Evolutionary conservation across 2,797 vertebrate genomes (phyloP), one percentile per base, ranked within the genome.

Genomic region (Sarcophilus harrisii): DNA sequence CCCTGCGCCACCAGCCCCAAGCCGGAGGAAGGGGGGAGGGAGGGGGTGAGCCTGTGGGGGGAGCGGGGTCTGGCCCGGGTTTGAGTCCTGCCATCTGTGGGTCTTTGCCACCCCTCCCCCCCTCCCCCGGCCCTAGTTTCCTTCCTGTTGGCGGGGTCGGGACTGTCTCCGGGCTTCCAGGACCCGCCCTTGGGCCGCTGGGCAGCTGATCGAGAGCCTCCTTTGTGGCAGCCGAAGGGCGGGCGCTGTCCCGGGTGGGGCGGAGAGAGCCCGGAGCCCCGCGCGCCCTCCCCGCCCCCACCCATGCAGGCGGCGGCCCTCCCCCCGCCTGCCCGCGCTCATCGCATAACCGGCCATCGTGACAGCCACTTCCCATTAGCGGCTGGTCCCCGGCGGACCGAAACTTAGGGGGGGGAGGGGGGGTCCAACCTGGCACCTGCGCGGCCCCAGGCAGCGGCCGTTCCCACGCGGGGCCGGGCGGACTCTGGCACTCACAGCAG

Each of bases 291-390:
- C 11, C 60, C 62, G 11, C 13, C 13, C 29, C 62, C 62, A 66
- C 4, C 49, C 49, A 49, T 49, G 49, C 49, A 49, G 49, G 49
- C 49, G 49, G 49, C 49, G 4, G 49, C 49, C 49, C 21, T 18
- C 38, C 38, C 18, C 66, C 66, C n/a, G 38, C n/a, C 95, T 98
- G 97, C 96, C 59, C 94, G 27, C 45, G 45, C 90, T 97, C 93
- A 90, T 97, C 96, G n/a, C 96, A 98, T 98, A n/a, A n/a, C n/a
- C n/a, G 98, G 97, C 96, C 99, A 98, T 98, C 98, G 96, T 98
- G 98, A 98, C 98, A 99, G 98, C 95, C 0, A 38, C 98, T 98
- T 98, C 98, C 92, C 98, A 98, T 99, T 99, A 99, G 96, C 97
- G 96, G 95, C 96, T 96, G 91, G 97, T 95, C 95, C 98, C 96